These are phyloP conservation scores for Phenganax stokvisi DNA, from an alignment of 92 coral and sea anemone genomes.

Conservation along the genomic window DNA sequence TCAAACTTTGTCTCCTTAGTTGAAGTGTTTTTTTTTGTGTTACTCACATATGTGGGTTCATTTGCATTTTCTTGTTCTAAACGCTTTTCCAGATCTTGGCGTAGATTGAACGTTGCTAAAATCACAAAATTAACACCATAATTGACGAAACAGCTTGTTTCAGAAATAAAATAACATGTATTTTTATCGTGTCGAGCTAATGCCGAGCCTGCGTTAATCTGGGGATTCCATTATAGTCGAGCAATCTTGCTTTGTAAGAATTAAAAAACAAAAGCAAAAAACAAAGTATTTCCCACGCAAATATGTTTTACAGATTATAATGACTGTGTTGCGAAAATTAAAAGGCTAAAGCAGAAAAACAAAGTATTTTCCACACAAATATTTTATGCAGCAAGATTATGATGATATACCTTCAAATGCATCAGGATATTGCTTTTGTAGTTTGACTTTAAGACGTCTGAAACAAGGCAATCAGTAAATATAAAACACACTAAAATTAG, in stretches of 20 bases:
- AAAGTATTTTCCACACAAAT: background rate
- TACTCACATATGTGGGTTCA: constrained; percentile 14
- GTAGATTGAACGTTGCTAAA: constrained; percentile 32
- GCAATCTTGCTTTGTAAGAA: too few relatives aligned
- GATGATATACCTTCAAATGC: constrained; percentile 63
- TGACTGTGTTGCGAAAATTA: too few relatives aligned
- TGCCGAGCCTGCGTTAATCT: background rate
- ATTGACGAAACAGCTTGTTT: background rate
- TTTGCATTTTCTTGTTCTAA: constrained; percentile 16
- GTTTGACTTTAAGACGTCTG: constrained; percentile 70
- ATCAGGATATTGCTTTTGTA: constrained; percentile 68
- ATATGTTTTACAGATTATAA: too few relatives aligned
- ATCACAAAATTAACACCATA: background rate
- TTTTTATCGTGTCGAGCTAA: background rate
- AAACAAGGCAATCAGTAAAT: background rate
- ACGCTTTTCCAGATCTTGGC: constrained; percentile 20
- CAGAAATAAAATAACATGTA: background rate
- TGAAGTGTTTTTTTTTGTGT: background rate
- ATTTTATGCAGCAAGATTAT: background rate
- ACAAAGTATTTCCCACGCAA: too few relatives aligned
- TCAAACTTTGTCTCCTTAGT: background rate
- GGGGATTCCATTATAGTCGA: too few relatives aligned
- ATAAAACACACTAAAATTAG: too few relatives aligned
- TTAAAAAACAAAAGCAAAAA: too few relatives aligned
- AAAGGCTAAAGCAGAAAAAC: too few relatives aligned